Percentiles rank a stretch among this genome's conserved stretches.
phyloP scores from a whole-genome alignment of 2,888 invertebrate genomes.

The Halocaridina rubra region DNA sequence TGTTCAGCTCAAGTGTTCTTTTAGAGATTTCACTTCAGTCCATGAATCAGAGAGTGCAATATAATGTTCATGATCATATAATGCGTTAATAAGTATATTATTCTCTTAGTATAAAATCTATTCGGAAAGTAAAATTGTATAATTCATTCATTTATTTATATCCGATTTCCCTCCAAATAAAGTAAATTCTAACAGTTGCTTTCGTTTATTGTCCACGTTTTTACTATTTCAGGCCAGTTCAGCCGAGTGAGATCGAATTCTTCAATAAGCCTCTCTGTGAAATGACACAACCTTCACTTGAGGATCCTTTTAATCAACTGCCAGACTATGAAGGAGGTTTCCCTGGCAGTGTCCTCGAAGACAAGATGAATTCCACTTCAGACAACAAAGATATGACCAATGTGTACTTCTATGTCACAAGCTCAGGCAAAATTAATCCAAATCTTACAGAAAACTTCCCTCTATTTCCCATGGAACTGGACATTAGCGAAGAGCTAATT shows the following conservation, averaged over 20 bases:
- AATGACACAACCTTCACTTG: not conserved
- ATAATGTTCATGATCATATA: no score
- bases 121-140: no score
- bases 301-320: not conserved
- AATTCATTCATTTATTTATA: no score
- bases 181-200: no score
- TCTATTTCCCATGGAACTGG: constrained; percentile 43
- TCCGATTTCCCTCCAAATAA: no score
- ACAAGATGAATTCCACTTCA: not conserved
- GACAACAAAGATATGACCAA: constrained; percentile 6
- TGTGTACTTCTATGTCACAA: constrained; percentile 49
- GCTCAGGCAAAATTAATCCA: constrained; percentile 13
- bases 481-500: constrained; percentile 25
- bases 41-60: no score
- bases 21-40: no score
- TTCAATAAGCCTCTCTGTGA: constrained; percentile 43
- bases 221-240: constrained; percentile 21
- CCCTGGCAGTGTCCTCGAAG: not conserved
- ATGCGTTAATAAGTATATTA: no score
- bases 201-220: not conserved
- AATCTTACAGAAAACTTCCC: constrained; percentile 49
- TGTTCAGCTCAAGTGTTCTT: no score
- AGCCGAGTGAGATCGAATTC: constrained; percentile 36
- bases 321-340: not conserved
- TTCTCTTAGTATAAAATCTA: no score